Conservation (phyloP, 2,113 vertebrate genomes). For the Lamprologus ornatipinnis region DNA sequence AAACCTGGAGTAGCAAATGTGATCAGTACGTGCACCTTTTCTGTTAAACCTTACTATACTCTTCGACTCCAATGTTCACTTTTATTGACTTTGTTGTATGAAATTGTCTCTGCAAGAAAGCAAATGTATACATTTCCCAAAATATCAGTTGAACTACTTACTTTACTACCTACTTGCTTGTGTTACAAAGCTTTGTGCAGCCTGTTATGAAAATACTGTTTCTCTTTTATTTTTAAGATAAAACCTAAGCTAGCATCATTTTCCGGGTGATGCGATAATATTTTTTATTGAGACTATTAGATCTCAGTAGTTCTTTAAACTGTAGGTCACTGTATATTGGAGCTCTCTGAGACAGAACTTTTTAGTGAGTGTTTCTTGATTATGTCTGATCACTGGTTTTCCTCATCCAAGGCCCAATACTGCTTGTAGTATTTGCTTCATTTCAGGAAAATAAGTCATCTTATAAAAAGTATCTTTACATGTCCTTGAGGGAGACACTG, state of each 20-base stretch:
- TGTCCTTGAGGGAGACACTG: not conserved
- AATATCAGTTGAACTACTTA: not conserved
- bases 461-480: not conserved
- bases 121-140: not conserved
- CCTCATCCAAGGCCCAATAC: not conserved
- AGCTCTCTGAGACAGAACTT: not conserved
- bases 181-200: not conserved
- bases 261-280: not conserved
- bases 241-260: not conserved
- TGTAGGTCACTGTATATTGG: not conserved
- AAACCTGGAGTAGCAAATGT: constrained; percentile 17
- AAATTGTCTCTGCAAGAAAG: not conserved
- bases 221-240: not conserved
- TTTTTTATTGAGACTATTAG: not conserved
- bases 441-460: not conserved
- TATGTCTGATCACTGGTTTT: not conserved
- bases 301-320: not conserved
- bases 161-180: not conserved
- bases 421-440: not conserved
- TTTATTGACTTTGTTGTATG: not conserved
- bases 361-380: not conserved
- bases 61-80: not conserved
- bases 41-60: not conserved
- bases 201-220: not conserved
- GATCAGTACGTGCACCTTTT: constrained; percentile 42